Evolutionary conservation across 2,113 vertebrate species (phyloP).

Genomic region (Trichomycterus rosablanca): DNA sequence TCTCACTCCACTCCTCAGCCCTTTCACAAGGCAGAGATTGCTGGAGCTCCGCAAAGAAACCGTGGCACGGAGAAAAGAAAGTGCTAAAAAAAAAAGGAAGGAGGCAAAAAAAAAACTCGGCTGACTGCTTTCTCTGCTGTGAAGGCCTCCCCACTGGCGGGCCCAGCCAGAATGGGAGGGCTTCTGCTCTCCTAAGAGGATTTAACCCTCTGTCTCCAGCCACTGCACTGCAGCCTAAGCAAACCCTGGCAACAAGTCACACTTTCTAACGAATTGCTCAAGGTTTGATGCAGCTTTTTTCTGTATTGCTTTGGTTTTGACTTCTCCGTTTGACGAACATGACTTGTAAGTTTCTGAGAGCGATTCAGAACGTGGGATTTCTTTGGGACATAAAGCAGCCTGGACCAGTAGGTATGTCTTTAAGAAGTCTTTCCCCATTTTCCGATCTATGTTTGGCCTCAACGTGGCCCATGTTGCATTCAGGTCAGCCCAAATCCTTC

Average conservation of each 20-base stretch:
- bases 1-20: slow-evolving; percentile 64
- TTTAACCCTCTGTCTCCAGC: slow-evolving; percentile 69
- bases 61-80: slow-evolving; percentile 15
- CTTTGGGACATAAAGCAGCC: slow-evolving; percentile 16
- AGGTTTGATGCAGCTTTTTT: slow-evolving; percentile 15
- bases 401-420: slow-evolving; percentile 16
- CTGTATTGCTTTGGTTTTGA: slow-evolving; percentile 4
- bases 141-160: slow-evolving; percentile 81
- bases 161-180: slow-evolving; percentile 76
- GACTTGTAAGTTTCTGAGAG: slow-evolving; percentile 5
- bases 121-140: slow-evolving; percentile 74
- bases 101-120: slow-evolving; percentile 49
- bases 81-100: slow-evolving; percentile 5
- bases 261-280: slow-evolving; percentile 17
- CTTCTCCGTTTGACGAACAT: neutral
- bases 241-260: slow-evolving; percentile 62
- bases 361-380: slow-evolving; percentile 1
- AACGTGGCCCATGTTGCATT: neutral
- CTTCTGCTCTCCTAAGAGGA: slow-evolving; percentile 72
- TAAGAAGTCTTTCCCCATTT: slow-evolving; percentile 3
- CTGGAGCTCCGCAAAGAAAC: slow-evolving; percentile 46
- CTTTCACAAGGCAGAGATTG: slow-evolving; percentile 73
- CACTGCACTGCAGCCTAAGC: slow-evolving; percentile 63
- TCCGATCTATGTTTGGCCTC: slow-evolving; percentile 3
- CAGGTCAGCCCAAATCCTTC: neutral